A percentile compares a stretch with the other conserved stretches of the same genome.
Conservation (phyloP, 1,140 invertebrate genomes). For the Diabrotica virgifera region DNA sequence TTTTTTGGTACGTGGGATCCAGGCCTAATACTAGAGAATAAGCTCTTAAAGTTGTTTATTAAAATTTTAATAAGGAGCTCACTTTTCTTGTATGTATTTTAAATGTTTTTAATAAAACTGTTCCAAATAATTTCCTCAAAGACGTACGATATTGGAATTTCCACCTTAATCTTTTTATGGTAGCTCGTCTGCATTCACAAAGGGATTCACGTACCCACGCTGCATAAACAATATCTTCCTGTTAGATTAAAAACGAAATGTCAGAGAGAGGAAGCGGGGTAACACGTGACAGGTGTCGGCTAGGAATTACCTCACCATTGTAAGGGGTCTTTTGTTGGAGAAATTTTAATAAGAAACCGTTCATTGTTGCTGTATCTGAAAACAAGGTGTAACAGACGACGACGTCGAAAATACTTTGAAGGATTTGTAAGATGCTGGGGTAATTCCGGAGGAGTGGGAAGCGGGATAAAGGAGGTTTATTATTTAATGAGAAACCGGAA, state of each 20-base stretch:
- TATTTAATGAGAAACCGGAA: no score
- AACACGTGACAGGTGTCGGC: slow-evolving; percentile 37
- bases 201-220: neutral
- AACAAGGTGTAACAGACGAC: neutral
- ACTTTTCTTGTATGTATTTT: no score
- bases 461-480: no score
- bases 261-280: slow-evolving; percentile 36
- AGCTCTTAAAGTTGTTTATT: no score
- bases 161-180: neutral
- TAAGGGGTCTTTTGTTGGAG: slow-evolving; percentile 27
- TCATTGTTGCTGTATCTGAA: slow-evolving; percentile 10
- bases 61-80: no score
- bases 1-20: no score
- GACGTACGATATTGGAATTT: slow-evolving; percentile 19
- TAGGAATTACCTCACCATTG: slow-evolving; percentile 32
- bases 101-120: no score
- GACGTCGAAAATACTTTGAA: neutral
- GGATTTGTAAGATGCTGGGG: neutral
- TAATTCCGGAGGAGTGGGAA: no score
- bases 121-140: slow-evolving; percentile 21
- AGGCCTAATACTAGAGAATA: no score
- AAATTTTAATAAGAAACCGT: slow-evolving; percentile 31
- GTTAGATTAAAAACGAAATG: slow-evolving; percentile 42
- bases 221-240: slow-evolving; percentile 36
- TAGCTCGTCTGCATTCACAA: neutral